Base-by-base conservation (phyloP, 2,888 invertebrate genomes). In the Apamea monoglypha region DNA sequence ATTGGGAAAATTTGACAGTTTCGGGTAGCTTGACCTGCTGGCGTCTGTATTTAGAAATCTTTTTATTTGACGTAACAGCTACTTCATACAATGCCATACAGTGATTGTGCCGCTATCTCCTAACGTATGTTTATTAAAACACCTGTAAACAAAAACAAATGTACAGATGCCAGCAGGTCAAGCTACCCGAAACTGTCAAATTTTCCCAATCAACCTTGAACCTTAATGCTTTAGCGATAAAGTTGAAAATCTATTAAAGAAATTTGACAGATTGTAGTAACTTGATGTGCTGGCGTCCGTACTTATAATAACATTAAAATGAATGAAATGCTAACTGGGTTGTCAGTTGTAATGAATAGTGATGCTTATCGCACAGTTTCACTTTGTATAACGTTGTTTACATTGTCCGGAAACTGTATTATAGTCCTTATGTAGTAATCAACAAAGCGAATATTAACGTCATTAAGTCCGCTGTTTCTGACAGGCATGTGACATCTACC, bases 301-400 rank as follows among this genome's bases (percentile, higher is more conserved):
- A 61, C 25, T 44, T 0, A 73, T 12, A 74, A 74, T 66, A 40
- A n/a, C 47, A 74, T 66, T 73, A 32, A 36, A n/a, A 61, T 47
- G 25, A 71, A 77, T 72, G 61, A 72, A 72, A 70, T 21, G 53
- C 59, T 73, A 77, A 82, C 83, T 83, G 63, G 50, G 40, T 56
- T 84, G 73, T 74, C 53, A 74, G 61, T 63, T 53, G 29, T 61
- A 40, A 47, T 71, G 70, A 71, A 71, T 63, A 74, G 53, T 74
- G 56, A 71, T 80, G 59, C 44, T 63, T 63, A 80, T 63, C 82
- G 47, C 50, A 44, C 32, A 74, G 56, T 71, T 74, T 84, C 66
- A 74, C 66, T 70, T 68, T 74, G 32, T 47, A 36, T 18, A 70
- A 12, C n/a, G 16, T 59, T 78, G 71, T 73, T 74, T 66, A 63